A percentile compares a stretch with the other conserved stretches of the same genome.
Evolutionary conservation across 1,140 invertebrate genomes (phyloP).

Genomic region (Frieseomelitta varia): DNA sequence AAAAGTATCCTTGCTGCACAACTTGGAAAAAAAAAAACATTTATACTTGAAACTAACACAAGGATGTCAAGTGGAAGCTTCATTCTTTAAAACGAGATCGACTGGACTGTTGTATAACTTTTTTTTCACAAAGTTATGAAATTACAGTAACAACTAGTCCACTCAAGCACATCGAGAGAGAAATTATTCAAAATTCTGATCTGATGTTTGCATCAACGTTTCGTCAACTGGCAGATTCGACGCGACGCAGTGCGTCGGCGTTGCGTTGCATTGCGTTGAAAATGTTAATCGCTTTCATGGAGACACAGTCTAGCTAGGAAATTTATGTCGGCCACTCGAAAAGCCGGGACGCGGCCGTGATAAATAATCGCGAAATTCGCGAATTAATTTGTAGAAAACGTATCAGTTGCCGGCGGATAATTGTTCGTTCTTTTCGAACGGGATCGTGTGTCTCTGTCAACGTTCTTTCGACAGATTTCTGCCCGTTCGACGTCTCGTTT

Average conservation of each 20-base stretch:
- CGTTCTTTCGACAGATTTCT: background rate
- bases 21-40: no score
- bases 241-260: background rate
- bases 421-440: conserved; percentile 39
- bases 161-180: no score
- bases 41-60: no score
- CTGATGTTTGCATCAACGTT: background rate
- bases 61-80: no score
- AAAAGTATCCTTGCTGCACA: no score
- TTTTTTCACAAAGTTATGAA: no score
- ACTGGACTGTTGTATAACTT: no score
- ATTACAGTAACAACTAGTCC: no score
- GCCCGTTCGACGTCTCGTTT: conserved; percentile 26
- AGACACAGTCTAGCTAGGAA: background rate
- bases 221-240: background rate
- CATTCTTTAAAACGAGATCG: no score
- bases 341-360: background rate
- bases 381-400: conserved; percentile 45
- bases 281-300: conserved; percentile 22
- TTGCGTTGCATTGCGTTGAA: background rate
- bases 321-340: conserved; percentile 17
- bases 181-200: no score
- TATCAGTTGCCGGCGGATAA: conserved; percentile 31
- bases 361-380: conserved; percentile 30
- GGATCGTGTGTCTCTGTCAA: conserved; percentile 27